Conservation (phyloP, 2,113 vertebrate genomes). For the Isurus oxyrinchus region DNA sequence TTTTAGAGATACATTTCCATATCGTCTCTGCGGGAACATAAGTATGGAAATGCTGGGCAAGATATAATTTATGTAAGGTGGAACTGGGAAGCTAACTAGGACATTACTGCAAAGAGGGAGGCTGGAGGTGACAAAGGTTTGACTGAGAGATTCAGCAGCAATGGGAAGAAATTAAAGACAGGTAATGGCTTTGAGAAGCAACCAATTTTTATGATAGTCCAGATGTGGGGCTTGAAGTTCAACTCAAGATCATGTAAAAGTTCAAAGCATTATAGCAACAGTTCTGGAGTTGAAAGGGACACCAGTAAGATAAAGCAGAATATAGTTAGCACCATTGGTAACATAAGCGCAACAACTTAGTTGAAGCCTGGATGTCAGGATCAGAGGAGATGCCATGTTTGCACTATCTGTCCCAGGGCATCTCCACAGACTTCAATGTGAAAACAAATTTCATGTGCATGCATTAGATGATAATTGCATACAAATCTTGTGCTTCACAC, state of each 20-base stretch:
- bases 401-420: background rate
- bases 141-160: background rate
- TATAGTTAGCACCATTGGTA: background rate
- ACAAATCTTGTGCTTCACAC: background rate
- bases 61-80: background rate
- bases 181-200: background rate
- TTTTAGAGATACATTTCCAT: background rate
- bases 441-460: background rate
- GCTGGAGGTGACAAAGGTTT: background rate
- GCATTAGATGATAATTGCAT: background rate
- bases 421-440: background rate
- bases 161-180: background rate
- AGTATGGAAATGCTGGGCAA: background rate
- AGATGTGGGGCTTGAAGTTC: background rate
- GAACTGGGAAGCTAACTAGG: background rate
- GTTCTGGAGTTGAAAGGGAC: background rate
- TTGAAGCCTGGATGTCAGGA: background rate
- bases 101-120: background rate
- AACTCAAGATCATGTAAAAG: background rate
- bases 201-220: background rate
- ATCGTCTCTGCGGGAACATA: background rate
- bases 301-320: background rate
- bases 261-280: background rate
- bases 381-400: background rate
- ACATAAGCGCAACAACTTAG: background rate